A percentile compares a stretch with the other conserved stretches of the same genome.
These are phyloP conservation scores for Nothoprocta pentlandii DNA, from an alignment of 2,113 vertebrate species.

Conservation along the genomic window DNA sequence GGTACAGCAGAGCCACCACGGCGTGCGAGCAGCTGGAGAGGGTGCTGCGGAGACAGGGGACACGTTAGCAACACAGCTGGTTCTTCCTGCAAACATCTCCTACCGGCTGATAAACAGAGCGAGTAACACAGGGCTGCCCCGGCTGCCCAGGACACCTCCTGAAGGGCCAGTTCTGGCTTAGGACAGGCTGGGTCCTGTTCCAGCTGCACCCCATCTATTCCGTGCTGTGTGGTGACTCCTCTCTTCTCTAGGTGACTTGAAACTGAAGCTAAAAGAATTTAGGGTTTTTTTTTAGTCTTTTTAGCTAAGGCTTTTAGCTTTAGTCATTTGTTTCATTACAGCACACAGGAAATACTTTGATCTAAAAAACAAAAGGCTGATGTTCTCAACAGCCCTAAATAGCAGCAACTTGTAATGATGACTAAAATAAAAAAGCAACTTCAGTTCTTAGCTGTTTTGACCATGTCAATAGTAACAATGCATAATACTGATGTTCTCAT, in stretches of 20 bases:
- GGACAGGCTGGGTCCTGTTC: not conserved
- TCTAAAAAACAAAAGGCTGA: not conserved
- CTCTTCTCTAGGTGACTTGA: not conserved
- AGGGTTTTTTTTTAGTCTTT: no score
- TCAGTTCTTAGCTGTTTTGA: rapidly evolving
- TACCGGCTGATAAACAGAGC: not conserved
- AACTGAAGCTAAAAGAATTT: not conserved
- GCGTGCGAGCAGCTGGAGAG: constrained; percentile 98
- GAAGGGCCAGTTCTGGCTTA: not conserved
- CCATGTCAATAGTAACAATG: not conserved
- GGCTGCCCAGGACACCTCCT: not conserved
- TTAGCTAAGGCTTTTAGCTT: no score
- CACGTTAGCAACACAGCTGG: not conserved
- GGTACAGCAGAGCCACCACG: constrained; percentile 96
- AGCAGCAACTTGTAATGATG: not conserved
- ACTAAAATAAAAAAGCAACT: not conserved
- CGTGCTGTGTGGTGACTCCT: not conserved
- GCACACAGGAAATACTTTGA: not conserved
- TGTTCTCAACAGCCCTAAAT: not conserved
- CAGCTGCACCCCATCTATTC: not conserved
- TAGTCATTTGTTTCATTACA: not conserved
- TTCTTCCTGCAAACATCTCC: not conserved
- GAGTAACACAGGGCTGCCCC: not conserved
- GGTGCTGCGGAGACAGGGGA: constrained; percentile 81
- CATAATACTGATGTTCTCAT: not conserved